phyloP scores from a whole-genome alignment of 2,113 vertebrate species.

The Cervus canadensis region DNA sequence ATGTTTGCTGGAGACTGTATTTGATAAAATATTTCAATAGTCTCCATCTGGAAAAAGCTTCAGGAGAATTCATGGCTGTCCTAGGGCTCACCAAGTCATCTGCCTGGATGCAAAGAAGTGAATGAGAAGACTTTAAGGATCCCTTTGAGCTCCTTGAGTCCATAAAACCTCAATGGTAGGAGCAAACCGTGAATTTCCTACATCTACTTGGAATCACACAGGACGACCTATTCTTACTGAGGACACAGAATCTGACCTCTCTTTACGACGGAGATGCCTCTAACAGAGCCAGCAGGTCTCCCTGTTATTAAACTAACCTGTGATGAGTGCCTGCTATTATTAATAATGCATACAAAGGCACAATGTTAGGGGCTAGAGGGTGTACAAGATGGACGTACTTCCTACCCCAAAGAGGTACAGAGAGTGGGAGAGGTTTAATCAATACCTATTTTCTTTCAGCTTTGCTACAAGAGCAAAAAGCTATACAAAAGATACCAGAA shows the following conservation, averaged over 20 bases:
- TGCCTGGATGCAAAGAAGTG: neutral
- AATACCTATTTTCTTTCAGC: neutral
- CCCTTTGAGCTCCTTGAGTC: neutral
- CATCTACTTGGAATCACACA: neutral
- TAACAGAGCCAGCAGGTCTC: neutral
- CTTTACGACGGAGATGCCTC: neutral
- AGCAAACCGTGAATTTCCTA: neutral
- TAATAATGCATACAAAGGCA: neutral
- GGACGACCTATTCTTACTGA: neutral
- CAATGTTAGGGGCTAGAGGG: neutral
- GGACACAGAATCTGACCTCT: neutral
- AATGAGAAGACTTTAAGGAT: neutral
- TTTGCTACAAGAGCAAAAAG: constrained; percentile 11
- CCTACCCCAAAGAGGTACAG: neutral
- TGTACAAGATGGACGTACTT: neutral
- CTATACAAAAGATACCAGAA: neutral
- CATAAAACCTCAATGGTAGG: neutral
- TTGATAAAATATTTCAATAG: neutral
- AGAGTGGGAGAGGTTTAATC: neutral
- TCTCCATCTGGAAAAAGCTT: neutral
- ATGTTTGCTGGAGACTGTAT: neutral
- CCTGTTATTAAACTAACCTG: neutral
- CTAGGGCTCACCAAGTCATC: neutral
- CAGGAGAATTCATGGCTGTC: neutral
- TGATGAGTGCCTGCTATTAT: neutral